These are phyloP conservation scores for Rhinoderma darwinii DNA, from an alignment of 2,113 vertebrate species.

Conservation along the genomic window DNA sequence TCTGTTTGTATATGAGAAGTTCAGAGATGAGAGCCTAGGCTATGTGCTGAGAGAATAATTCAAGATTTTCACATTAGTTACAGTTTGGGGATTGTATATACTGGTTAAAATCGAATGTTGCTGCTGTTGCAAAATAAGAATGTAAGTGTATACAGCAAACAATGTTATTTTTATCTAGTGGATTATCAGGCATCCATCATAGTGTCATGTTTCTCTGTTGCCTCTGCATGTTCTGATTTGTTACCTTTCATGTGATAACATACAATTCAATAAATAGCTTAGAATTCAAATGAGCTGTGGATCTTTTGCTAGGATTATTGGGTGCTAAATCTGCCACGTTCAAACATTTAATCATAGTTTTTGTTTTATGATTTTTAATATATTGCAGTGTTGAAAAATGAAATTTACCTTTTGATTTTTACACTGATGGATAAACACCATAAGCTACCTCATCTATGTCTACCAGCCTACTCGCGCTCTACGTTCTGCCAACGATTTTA, in stretches of 20 bases:
- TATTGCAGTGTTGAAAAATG: not conserved
- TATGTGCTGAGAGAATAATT: not conserved
- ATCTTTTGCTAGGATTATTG: slow-evolving; percentile 21
- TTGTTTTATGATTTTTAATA: slow-evolving; percentile 8
- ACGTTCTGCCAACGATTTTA: no score
- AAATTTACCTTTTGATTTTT: not conserved
- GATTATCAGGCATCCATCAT: slow-evolving; percentile 57
- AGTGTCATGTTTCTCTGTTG: slow-evolving; percentile 52
- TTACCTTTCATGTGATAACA: slow-evolving; percentile 53
- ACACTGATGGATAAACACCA: not conserved
- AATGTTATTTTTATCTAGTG: slow-evolving; percentile 54
- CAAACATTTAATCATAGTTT: slow-evolving; percentile 9
- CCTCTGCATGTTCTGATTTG: slow-evolving; percentile 48
- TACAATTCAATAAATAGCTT: slow-evolving; percentile 29
- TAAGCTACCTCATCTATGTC: no score
- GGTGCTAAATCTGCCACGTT: not conserved
- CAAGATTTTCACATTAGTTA: slow-evolving; percentile 14
- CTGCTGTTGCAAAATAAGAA: slow-evolving; percentile 30
- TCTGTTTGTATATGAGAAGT: not conserved
- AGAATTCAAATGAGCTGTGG: slow-evolving; percentile 29
- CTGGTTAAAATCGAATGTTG: slow-evolving; percentile 24
- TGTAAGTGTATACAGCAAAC: slow-evolving; percentile 21
- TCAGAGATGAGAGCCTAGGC: not conserved
- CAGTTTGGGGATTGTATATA: not conserved
- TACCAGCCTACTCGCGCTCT: no score